Base-by-base conservation (phyloP, 2,888 invertebrate genomes). In the Hirtodrosophila trivittata region DNA sequence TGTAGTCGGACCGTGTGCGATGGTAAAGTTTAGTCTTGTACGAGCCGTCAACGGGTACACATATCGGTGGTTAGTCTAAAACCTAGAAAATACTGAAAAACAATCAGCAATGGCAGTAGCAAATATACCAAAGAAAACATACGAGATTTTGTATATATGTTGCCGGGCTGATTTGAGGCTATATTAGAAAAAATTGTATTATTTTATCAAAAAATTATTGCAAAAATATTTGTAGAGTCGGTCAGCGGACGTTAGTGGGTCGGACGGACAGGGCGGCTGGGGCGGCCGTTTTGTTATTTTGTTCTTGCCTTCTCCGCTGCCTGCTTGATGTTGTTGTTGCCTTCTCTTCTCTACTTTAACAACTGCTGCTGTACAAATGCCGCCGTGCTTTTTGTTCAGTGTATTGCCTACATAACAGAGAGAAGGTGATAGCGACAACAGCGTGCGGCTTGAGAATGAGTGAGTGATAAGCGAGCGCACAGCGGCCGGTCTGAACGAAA, bases 1-100 rank as follows among this genome's bases (percentile, higher is more conserved):
- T 93, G 93, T 75, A 37, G 80, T 93, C 93, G 93, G 92, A 92
- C 93, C 92, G 92, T 91, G 91, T 91, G 91, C 91, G 90, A 92
- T 92, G 92, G 67, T 92, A 92, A 13, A 91, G 91, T 88, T 90
- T 92, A 93, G 93, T 93, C 92, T 93, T 93, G 92, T 91, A 91
- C 92, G 91, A 92, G 92, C 91, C 91, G 89, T 92, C 92, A 92
- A 92, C 91, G 91, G 85, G 91, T 90, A 89, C 89, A 91, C 91
- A 91, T 78, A 86, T 91, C 90, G 87, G 87, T 89, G 88, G 88
- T 87, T 71, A 83, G 80, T 58, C 58, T 59, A 41, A 25, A 39
- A 62, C 28, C 45, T 57, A 66, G 52, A 54, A 66, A 70, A 73
- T 60, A 62, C 73, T 26, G 49, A 66, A 82, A 75, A 64, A 54